Evolutionary conservation across 2,888 invertebrate species (phyloP).

Genomic region (Troglohyphantes excavatus): DNA sequence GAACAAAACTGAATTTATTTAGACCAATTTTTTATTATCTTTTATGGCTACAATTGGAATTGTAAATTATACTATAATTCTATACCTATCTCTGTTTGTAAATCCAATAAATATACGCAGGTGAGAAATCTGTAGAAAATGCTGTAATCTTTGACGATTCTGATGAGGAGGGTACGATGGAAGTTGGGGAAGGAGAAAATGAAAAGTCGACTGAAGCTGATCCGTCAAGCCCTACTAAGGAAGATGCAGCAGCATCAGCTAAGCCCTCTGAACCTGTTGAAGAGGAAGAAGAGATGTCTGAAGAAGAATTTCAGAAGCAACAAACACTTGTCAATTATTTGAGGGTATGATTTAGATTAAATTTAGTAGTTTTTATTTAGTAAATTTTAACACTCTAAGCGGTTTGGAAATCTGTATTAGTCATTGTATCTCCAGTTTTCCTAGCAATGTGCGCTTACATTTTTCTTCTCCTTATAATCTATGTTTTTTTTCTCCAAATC

Average conservation of each 20-base stretch:
- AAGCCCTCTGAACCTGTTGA: background rate
- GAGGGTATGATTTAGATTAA: too few relatives aligned
- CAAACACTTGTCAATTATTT: conserved; percentile 56
- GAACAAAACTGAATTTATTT: too few relatives aligned
- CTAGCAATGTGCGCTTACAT: too few relatives aligned
- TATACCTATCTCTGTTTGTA: background rate
- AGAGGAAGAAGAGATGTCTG: background rate
- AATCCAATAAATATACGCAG: background rate
- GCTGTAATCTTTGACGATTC: conserved; percentile 57
- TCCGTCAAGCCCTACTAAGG: background rate
- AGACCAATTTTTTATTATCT: too few relatives aligned
- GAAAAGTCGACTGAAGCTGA: background rate
- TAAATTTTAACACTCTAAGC: too few relatives aligned
- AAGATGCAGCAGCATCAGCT: background rate
- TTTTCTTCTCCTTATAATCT: too few relatives aligned
- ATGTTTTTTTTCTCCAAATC: too few relatives aligned
- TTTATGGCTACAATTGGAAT: too few relatives aligned
- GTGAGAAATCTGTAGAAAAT: conserved; percentile 6
- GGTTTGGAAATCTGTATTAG: too few relatives aligned
- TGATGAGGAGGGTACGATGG: conserved; percentile 53
- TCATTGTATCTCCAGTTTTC: too few relatives aligned
- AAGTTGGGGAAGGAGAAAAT: background rate
- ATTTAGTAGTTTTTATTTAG: too few relatives aligned
- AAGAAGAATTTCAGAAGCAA: conserved; percentile 43
- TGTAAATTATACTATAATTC: too few relatives aligned